Evolutionary conservation across 30 jellyfish, hydroid and myxozoan genomes (phyloP).

Genomic region (Cassiopea andromeda): DNA sequence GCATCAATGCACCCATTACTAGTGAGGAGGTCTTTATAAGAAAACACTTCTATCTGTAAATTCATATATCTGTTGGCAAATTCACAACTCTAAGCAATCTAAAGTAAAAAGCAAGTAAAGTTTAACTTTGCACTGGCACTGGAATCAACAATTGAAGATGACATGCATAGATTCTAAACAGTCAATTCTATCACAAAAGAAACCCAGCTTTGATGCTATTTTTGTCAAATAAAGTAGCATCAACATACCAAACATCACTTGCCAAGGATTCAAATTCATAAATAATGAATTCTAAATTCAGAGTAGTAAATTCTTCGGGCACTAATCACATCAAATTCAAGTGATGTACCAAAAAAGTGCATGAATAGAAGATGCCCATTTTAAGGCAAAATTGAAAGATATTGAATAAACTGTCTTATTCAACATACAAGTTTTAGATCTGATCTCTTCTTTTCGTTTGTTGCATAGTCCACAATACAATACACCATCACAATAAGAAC

Average conservation of each 20-base stretch:
- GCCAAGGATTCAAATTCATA: neutral
- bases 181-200: too few species aligned
- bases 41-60: too few species aligned
- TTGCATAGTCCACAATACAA: constrained; percentile 76
- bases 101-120: too few species aligned
- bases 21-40: too few species aligned
- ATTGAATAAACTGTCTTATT: neutral
- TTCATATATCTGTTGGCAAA: too few species aligned
- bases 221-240: too few species aligned
- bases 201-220: too few species aligned
- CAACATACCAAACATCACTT: neutral
- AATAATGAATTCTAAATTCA: neutral
- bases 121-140: too few species aligned
- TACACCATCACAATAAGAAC: constrained; percentile 75
- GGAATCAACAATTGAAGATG: too few species aligned
- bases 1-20: too few species aligned
- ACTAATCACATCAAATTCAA: neutral
- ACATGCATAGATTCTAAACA: too few species aligned
- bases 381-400: neutral
- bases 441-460: constrained; percentile 39
- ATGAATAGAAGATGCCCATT: neutral
- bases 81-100: too few species aligned
- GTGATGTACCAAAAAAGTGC: neutral
- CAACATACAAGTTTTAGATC: constrained; percentile 23
- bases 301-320: neutral